phyloP scores from a whole-genome alignment of 2,888 invertebrate species.

The Leptopilina myrica region DNA sequence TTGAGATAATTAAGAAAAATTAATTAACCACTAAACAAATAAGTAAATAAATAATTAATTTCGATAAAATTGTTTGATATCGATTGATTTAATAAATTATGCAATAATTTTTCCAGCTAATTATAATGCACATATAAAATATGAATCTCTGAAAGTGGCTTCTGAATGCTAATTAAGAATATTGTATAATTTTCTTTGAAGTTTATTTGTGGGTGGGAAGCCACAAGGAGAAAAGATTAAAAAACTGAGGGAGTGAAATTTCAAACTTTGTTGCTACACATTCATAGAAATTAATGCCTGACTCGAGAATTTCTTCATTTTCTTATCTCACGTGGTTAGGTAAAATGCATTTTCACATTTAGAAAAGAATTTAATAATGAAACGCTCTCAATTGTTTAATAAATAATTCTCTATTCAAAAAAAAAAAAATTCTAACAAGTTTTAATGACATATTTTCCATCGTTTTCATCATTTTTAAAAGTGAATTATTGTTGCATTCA shows the following conservation, averaged over 20 bases:
- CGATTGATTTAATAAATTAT: no score
- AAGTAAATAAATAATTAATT: no score
- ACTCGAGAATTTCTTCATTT: slow-evolving; percentile 21
- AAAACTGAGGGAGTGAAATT: slow-evolving; percentile 9
- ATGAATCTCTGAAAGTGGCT: not conserved
- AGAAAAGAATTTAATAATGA: slow-evolving; percentile 5
- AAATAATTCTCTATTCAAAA: not conserved
- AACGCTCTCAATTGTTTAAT: not conserved
- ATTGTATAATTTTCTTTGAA: not conserved
- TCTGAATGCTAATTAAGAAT: not conserved
- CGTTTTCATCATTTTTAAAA: not conserved
- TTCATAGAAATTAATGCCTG: slow-evolving; percentile 18
- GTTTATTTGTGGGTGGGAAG: not conserved
- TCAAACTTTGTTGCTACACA: not conserved
- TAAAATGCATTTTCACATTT: slow-evolving; percentile 8
- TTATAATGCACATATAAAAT: not conserved
- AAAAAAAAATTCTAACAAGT: not conserved
- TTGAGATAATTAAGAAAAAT: no score
- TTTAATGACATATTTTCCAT: not conserved
- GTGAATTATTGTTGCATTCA: not conserved
- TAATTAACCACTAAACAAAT: no score
- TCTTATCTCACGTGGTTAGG: not conserved
- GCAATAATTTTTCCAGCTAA: no score
- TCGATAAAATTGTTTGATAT: no score
- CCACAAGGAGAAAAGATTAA: not conserved